Evolutionary conservation across 2,797 vertebrate species (phyloP), one percentile per base, ranked within the genome.

Genomic region (Ctenopoma multispine): DNA sequence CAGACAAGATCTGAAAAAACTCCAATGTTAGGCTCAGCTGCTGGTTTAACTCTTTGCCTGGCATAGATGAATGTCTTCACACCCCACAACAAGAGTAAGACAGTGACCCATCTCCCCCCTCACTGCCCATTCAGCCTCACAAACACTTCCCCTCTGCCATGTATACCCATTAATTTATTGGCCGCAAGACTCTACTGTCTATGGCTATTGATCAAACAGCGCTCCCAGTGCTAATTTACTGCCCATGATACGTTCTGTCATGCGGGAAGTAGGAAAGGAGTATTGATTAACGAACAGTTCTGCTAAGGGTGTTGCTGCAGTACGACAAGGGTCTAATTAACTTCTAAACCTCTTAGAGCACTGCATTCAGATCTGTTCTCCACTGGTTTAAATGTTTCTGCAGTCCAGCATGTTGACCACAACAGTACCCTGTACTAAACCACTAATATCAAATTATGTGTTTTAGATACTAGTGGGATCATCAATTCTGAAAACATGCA

Each of bases 161-260:
- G 29, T 68, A 46, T 72, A 74, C 75, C 66, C 84, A 84, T 0
- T 83, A 69, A 80, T 94, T 90, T 92, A 91, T 80, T 88, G 54
- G 41, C 68, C 81, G 84, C 73, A 84, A 70, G 11, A 81, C 77
- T 73, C 79, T 88, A 76, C 77, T 91, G 85, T 89, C 93, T 90
- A 92, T 89, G 89, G 51, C 23, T 93, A 95, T 95, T 92, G 95
- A 96, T 96, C 91, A 89, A 78, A 77, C 76, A 87, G 73, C 24
- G 79, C 85, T 87, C 71, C 58, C 64, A 84, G 90, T 40, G 85
- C 89, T 93, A 92, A 96, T 95, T 95, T 91, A 92, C 90, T 86
- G 84, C 82, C 76, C 72, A 68, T 73, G 84, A 86, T 88, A 63
- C 65, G 72, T 86, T 90, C 75, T 91, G 92, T 92, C 87, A 88